These are phyloP conservation scores for Pterobdella sp. DNA, from an alignment of 2,888 invertebrate genomes.

Conservation along the genomic window DNA sequence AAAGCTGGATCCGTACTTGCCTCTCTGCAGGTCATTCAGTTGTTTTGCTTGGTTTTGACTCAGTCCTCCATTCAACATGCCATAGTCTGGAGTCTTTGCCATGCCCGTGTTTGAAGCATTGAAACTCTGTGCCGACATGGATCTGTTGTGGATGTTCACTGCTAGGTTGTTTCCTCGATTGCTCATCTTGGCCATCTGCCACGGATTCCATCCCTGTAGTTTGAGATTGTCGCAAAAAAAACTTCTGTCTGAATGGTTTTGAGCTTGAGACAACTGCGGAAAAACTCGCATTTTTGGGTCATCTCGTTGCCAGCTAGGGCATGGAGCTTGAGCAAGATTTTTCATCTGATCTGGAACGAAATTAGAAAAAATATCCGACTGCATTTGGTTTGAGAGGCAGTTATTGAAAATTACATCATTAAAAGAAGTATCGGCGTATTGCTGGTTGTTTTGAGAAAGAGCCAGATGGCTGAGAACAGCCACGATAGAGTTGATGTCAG, in stretches of 20 bases:
- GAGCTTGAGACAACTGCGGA: neutral
- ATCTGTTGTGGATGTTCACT: conserved; percentile 24
- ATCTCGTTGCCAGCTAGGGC: conserved; percentile 13
- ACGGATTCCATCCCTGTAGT: conserved; percentile 3
- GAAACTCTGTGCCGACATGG: conserved; percentile 26
- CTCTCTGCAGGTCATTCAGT: conserved; percentile 18
- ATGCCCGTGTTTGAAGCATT: conserved; percentile 15
- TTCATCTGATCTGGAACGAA: conserved; percentile 16
- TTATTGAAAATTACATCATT: conserved; percentile 22
- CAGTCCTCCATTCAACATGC: neutral
- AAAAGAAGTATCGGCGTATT: conserved; percentile 6
- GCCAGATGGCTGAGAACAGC: conserved; percentile 27
- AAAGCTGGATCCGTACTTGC: conserved; percentile 24
- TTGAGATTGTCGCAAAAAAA: conserved; percentile 17
- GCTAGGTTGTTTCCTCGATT: conserved; percentile 11
- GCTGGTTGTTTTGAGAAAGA: conserved; percentile 11
- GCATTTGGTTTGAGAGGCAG: conserved; percentile 7
- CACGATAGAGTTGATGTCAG: conserved; percentile 23
- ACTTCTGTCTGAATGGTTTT: conserved; percentile 3
- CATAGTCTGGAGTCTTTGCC: conserved; percentile 21
- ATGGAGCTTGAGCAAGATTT: conserved; percentile 24
- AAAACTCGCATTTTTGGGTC: conserved; percentile 14
- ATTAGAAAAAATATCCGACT: conserved; percentile 15
- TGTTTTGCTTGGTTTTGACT: conserved; percentile 23
- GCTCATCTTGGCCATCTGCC: conserved; percentile 24